Base-by-base conservation (phyloP, 2,888 invertebrate species). In the Volucella zonaria region DNA sequence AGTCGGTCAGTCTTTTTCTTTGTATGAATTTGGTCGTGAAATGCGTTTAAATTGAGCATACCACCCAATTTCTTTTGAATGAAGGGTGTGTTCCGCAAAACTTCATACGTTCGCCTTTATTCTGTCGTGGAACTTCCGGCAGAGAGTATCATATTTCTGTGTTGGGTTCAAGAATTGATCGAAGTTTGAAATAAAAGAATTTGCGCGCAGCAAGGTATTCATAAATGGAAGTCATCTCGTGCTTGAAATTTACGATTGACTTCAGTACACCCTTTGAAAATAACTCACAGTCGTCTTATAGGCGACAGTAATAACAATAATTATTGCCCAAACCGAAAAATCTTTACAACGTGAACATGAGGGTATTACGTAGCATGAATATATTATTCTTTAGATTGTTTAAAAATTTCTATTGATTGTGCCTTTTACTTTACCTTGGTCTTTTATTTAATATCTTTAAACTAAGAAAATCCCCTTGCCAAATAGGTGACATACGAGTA, bases 211-310 rank as follows among this genome's bases (percentile, higher is more conserved):
- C 49, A 59, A 58, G 40, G 56, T 54, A 67, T 61, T 61, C 8
- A 64, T 56, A 23, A 71, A 64, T 52, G 18, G 51, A 79, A 79
- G 79, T 79, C 79, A 79, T 73, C 61, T 73, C 23, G 42, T 66
- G 51, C 78, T 67, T 67, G 67, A 73, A 73, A 73, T 73, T 79
- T 79, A 73, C 66, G 73, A 66, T 79, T 73, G 79, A 73, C 79
- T 79, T 73, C 73, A 64, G 67, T 73, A 52, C 52, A 66, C 38
- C 51, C 52, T 61, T 67, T 52, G 52, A 79, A 66, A 73, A 79
- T 73, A 73, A 45, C 66, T 51, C 14, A n/a, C 58, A 73, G 38
- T 73, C 79, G 73, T 67, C 61, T 73, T 40, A 8, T 59, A 40
- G 11, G 43, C 52, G 15, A 56, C 49, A 49, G 51, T 79, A 79